Conservation (phyloP, 2,888 invertebrate genomes). For the Autographa gamma region DNA sequence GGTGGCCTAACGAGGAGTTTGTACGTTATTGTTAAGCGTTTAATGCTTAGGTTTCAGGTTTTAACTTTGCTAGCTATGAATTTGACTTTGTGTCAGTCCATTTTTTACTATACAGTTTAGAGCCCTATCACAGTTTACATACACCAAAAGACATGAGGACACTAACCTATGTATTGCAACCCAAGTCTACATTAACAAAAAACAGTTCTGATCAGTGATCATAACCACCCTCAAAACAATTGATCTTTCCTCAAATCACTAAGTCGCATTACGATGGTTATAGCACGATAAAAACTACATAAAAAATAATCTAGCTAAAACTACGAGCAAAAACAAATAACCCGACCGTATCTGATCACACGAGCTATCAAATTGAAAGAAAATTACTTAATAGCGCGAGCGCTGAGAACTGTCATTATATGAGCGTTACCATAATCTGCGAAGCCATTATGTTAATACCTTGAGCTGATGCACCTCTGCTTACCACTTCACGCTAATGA, state of each 20-base stretch:
- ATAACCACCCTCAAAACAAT: too few species aligned
- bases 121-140: not conserved
- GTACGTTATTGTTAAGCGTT: not conserved
- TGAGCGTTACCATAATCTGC: constrained; percentile 53
- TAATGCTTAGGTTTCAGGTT: not conserved
- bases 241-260: too few species aligned
- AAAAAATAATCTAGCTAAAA: too few species aligned
- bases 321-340: too few species aligned
- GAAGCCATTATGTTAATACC: constrained; percentile 47
- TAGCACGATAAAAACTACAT: too few species aligned
- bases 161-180: too few species aligned
- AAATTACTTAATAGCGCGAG: constrained; percentile 43
- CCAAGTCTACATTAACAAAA: too few species aligned
- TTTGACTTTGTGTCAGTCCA: not conserved
- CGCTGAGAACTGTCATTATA: constrained; percentile 44
- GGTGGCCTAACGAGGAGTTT: constrained; percentile 35
- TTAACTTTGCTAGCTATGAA: not conserved
- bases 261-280: too few species aligned
- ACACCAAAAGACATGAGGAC: too few species aligned
- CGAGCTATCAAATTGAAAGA: constrained; percentile 36
- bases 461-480: constrained; percentile 32
- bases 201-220: too few species aligned
- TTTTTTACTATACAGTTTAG: not conserved
- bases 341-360: constrained; percentile 11
- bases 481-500: constrained; percentile 31